Percentiles rank a stretch among this genome's conserved stretches.
phyloP scores from a whole-genome alignment of 2,888 invertebrate genomes.

The Eupithecia tripunctaria region DNA sequence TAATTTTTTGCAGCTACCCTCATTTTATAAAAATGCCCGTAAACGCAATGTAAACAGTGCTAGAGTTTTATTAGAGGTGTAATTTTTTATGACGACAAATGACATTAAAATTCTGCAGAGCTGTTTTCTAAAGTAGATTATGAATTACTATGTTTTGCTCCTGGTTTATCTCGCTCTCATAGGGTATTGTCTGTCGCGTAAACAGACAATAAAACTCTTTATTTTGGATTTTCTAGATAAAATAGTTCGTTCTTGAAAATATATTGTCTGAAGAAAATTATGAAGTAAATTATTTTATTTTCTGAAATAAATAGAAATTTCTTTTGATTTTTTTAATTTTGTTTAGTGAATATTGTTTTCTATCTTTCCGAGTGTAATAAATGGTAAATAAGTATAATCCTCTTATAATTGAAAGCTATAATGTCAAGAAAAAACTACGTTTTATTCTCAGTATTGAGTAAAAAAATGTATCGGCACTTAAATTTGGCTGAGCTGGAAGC shows the following conservation, averaged over 20 bases:
- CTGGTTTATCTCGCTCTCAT: neutral
- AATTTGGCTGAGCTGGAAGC: constrained; percentile 44
- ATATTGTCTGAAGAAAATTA: too few species aligned
- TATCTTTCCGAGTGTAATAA: too few species aligned
- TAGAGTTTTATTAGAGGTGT: constrained; percentile 40
- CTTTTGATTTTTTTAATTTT: too few species aligned
- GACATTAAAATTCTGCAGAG: constrained; percentile 7
- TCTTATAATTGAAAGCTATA: neutral
- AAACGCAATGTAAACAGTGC: constrained; percentile 38
- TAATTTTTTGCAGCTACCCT: constrained; percentile 52
- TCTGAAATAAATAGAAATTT: too few species aligned
- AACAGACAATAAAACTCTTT: neutral
- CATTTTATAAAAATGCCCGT: constrained; percentile 40
- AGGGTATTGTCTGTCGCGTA: neutral
- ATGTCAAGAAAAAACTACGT: neutral
- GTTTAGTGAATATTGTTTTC: too few species aligned
- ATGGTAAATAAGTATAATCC: too few species aligned
- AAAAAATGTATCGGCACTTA: neutral
- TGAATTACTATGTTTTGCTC: neutral
- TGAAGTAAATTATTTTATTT: too few species aligned
- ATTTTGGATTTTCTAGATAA: too few species aligned
- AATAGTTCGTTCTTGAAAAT: too few species aligned
- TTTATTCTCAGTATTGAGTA: neutral
- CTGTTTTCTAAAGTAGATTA: neutral
- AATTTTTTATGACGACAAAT: constrained; percentile 25